A percentile compares a stretch with the other conserved stretches of the same genome.
Conservation (phyloP, 2,888 invertebrate species). For the Brenthis hecate region DNA sequence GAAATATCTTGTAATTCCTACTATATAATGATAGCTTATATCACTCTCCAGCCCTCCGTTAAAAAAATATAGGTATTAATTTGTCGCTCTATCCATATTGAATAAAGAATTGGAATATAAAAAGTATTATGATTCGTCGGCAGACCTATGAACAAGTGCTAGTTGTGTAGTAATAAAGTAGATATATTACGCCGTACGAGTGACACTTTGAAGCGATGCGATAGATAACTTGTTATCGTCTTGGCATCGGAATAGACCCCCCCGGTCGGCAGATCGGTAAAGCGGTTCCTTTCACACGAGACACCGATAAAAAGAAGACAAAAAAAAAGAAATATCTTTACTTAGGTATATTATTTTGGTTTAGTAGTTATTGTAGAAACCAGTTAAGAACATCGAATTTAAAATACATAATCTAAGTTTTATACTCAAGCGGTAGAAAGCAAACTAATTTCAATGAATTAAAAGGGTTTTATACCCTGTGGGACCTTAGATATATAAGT, state of each 20-base stretch:
- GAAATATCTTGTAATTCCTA: too few species aligned
- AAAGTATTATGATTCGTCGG: not conserved
- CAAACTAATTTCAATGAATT: too few species aligned
- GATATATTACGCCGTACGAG: slow-evolving; percentile 11
- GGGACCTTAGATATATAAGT: too few species aligned
- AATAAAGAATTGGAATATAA: not conserved
- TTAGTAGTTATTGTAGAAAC: too few species aligned
- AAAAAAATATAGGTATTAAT: too few species aligned
- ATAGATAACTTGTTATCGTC: slow-evolving; percentile 31
- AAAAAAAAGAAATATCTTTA: not conserved
- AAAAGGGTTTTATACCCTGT: too few species aligned
- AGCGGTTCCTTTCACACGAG: slow-evolving; percentile 12
- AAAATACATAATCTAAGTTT: too few species aligned
- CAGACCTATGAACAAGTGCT: slow-evolving; percentile 8
- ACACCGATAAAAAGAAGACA: slow-evolving; percentile 3
- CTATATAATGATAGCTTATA: too few species aligned
- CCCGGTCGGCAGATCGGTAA: slow-evolving; percentile 5
- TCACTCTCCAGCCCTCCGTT: too few species aligned
- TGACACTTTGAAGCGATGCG: slow-evolving; percentile 14
- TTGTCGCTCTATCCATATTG: not conserved
- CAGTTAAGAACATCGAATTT: too few species aligned
- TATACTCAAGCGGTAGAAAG: too few species aligned
- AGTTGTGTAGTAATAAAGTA: slow-evolving; percentile 16
- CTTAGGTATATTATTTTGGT: too few species aligned
- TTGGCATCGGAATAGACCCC: slow-evolving; percentile 23